Evolutionary conservation across 2,888 invertebrate genomes (phyloP), one percentile per base, ranked within the genome.

Genomic region (Schrankia costaestrigalis): DNA sequence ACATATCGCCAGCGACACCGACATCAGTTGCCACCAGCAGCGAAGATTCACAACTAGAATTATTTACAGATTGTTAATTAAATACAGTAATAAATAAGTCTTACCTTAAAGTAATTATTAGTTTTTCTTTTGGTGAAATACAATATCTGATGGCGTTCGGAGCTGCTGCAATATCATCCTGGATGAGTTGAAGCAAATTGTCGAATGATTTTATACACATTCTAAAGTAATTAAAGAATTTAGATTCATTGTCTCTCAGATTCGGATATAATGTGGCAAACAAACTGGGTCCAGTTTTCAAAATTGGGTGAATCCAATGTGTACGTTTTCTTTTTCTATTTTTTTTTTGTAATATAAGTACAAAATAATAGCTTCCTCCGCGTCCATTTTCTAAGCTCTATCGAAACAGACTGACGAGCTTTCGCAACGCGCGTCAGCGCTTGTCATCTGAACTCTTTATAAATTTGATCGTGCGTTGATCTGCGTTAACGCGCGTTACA

Each of bases 281-380:
- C 31, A 36, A 31, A 31, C 36, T 36, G 27, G 27, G 31, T 36
- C 31, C 26, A 27, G 31, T 36, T 31, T 36, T 31, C 22, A 31
- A 36, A 31, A 36, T 36, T 35, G 29, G 30, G 19, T 25, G 26
- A 35, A n/a, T n/a, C 30, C 18, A 30, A 25, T 30, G 35, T 26
- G 26, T 27, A 2, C 11, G 15, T 27, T 31, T 14, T 23, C 17
- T 24, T 31, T 29, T 12, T 19, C 11, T 5, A 1, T 29, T 23
- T 23, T 23, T 11, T 21, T 12, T 29, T 29, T 29, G 11, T 29
- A 29, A 21, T 29, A 29, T 10, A 29, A 19, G 21, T 15, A 14
- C 23, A 22, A 31, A 31, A 31, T 15, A 31, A 31, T 24, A 23
- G 24, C 31, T 10, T 31, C 31, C 15, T 23, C n/a, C n/a, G n/a